These are phyloP conservation scores for Acholoe squamosa DNA, from an alignment of 2,888 invertebrate genomes.

Conservation along the genomic window DNA sequence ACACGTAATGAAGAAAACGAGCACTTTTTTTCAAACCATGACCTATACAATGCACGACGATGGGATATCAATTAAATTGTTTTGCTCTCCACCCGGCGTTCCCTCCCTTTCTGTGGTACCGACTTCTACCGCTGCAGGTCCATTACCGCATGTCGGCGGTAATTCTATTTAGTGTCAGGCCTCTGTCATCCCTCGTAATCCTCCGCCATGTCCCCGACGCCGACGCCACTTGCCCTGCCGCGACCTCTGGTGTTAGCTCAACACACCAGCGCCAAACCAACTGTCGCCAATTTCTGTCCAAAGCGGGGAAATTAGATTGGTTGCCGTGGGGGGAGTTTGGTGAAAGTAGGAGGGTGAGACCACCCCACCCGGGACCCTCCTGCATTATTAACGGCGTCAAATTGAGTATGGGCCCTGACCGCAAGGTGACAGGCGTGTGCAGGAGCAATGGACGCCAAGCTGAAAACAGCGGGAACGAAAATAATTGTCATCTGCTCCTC, in stretches of 20 bases:
- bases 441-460: background rate
- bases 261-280: conserved; percentile 53
- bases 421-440: conserved; percentile 21
- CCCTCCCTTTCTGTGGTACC: background rate
- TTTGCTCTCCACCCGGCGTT: background rate
- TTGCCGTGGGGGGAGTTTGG: background rate
- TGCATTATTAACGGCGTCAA: conserved; percentile 41
- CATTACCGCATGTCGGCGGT: conserved; percentile 2
- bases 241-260: conserved; percentile 51
- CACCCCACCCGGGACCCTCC: background rate
- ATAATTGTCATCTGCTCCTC: background rate
- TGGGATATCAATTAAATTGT: too few species aligned
- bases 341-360: background rate
- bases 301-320: conserved; percentile 45
- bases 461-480: background rate
- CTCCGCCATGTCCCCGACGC: conserved; percentile 16
- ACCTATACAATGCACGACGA: background rate
- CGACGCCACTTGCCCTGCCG: conserved; percentile 40
- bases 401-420: conserved; percentile 30
- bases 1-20: too few species aligned
- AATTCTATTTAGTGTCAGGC: conserved; percentile 41
- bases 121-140: background rate
- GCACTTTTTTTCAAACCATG: background rate
- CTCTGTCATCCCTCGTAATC: conserved; percentile 16
- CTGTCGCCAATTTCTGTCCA: conserved; percentile 56